Evolutionary conservation across 2,797 vertebrate species (phyloP).

Genomic region (Pseudomugil tenellus): DNA sequence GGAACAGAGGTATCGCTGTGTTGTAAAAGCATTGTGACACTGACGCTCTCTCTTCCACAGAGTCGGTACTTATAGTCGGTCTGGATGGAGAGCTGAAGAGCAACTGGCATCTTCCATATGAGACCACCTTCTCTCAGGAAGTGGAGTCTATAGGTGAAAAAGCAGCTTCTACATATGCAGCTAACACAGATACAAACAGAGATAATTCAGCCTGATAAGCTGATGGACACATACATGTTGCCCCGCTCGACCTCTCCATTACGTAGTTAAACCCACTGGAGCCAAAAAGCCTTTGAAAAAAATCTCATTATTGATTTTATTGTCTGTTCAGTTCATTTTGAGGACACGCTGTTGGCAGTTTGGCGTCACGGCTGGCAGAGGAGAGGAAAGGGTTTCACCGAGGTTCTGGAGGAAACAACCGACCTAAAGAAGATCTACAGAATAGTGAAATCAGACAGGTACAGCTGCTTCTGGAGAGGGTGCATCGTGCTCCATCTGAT

Average conservation of each 20-base stretch:
- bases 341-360: conserved; percentile 84
- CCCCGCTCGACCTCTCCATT: neutral
- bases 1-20: no score
- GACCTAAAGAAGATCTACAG: conserved; percentile 84
- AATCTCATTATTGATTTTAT: conserved; percentile 1
- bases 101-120: conserved; percentile 56
- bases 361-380: conserved; percentile 91
- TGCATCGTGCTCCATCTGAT: no score
- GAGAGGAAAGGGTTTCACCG: conserved; percentile 74
- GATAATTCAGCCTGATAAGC: neutral
- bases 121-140: conserved; percentile 79
- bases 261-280: neutral
- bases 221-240: no score
- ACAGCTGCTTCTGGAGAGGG: no score
- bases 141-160: conserved; percentile 87
- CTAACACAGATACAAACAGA: neutral
- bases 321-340: conserved; percentile 74
- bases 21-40: neutral
- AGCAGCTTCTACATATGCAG: neutral
- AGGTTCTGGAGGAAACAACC: conserved; percentile 82
- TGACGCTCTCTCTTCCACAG: conserved; percentile 57
- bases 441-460: conserved; percentile 87
- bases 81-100: conserved; percentile 79
- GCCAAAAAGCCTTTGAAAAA: neutral
- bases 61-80: conserved; percentile 82